These are phyloP conservation scores for Apaloderma vittatum DNA, from an alignment of 2,113 vertebrate species.

Conservation along the genomic window DNA sequence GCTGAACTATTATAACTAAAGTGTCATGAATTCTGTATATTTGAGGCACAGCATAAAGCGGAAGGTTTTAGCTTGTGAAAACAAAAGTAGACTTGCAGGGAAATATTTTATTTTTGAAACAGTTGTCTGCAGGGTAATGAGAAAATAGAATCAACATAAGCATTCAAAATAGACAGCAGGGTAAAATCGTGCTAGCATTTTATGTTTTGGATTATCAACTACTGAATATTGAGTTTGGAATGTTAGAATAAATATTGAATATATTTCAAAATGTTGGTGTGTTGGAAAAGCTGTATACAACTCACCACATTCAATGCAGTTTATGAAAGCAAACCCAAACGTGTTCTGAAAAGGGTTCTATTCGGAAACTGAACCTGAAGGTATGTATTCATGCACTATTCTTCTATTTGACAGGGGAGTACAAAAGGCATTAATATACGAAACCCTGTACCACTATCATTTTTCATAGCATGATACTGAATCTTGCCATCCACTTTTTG, in stretches of 20 bases:
- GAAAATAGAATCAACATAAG: not conserved
- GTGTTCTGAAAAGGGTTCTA: not conserved
- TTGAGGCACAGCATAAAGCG: not conserved
- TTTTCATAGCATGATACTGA: not conserved
- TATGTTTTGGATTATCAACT: not conserved
- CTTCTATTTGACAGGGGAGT: not conserved
- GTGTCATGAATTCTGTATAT: accelerated
- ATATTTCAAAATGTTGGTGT: not conserved
- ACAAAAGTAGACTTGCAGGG: not conserved
- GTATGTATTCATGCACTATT: not conserved
- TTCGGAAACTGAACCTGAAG: not conserved
- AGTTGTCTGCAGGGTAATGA: not conserved
- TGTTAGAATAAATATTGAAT: constrained; percentile 1
- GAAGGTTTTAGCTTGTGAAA: not conserved
- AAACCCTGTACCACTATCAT: not conserved
- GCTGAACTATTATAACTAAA: not conserved
- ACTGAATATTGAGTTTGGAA: not conserved
- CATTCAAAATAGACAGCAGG: not conserved
- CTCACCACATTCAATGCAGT: not conserved
- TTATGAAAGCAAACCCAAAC: not conserved
- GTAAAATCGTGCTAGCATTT: not conserved
- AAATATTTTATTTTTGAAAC: not conserved
- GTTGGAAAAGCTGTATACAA: not conserved
- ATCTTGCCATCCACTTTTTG: not conserved
- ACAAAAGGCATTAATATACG: not conserved